These are phyloP conservation scores for Philotrypesis tridentata DNA, from an alignment of 1,140 invertebrate species.

Conservation along the genomic window DNA sequence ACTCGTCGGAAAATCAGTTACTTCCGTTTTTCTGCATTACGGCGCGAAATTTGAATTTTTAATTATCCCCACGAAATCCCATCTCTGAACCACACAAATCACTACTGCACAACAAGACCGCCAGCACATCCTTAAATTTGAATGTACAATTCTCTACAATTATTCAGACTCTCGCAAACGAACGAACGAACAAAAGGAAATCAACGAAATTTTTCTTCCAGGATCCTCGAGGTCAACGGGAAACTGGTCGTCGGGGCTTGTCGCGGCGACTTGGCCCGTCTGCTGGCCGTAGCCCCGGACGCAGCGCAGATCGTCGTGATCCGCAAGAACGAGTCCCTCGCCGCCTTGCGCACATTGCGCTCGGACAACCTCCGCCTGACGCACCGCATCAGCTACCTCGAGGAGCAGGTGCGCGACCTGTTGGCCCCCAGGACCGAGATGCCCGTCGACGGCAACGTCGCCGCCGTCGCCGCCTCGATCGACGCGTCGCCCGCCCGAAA, in stretches of 20 bases:
- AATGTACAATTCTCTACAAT: no score
- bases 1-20: no score
- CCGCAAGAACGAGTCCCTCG: slow-evolving; percentile 75
- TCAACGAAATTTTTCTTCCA: slow-evolving; percentile 63
- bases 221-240: slow-evolving; percentile 89
- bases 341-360: slow-evolving; percentile 78
- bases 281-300: slow-evolving; percentile 77
- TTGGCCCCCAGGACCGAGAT: slow-evolving; percentile 69
- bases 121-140: no score
- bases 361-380: slow-evolving; percentile 88
- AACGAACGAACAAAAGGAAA: not conserved
- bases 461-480: slow-evolving; percentile 49
- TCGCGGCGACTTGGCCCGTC: slow-evolving; percentile 80
- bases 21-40: no score
- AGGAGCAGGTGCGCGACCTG: slow-evolving; percentile 87
- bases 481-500: slow-evolving; percentile 51
- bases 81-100: no score
- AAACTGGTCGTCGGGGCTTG: slow-evolving; percentile 81
- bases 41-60: no score
- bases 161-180: no score
- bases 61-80: no score
- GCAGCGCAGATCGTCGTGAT: slow-evolving; percentile 71
- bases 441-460: slow-evolving; percentile 35
- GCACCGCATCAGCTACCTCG: slow-evolving; percentile 90
- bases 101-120: no score